Evolutionary conservation across 2,113 vertebrate species (phyloP), one percentile per base, ranked within the genome.

Genomic region (Suncus etruscus): DNA sequence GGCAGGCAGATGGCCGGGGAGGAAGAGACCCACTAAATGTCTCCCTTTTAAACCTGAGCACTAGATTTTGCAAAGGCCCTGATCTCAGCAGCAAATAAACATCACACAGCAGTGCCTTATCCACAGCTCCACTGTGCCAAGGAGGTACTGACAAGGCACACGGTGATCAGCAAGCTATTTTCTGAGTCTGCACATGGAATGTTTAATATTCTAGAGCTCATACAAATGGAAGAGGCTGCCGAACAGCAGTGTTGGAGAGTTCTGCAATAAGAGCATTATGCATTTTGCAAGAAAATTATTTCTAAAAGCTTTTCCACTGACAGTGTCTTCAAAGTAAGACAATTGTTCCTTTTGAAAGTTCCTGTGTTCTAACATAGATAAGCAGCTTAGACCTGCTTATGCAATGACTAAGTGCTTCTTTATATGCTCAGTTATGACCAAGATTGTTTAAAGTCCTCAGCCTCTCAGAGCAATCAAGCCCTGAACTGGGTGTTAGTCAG

Each of bases 251-350:
- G 61, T 92, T 86, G 16, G 75, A 91, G 74, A 65, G n/a, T 63
- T 86, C 89, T 85, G 73, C 77, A n/a, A 39, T 66, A 94, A 93
- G 54, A 86, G 3, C 58, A 80, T 77, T 89, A 81, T 74, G 73
- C 69, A 70, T 91, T 92, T 92, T 61, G 18, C 75, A 87, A 92
- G 73, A 75, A 96, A 96, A 96, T 91, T 85, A 90, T 93, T 94
- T 91, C 79, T 92, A 95, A 96, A 96, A 93, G 78, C 93, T 70
- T 95, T 95, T 80, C 68, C 54, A 76, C 92, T 92, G 89, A 93
- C 73, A 89, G 91, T 74, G 88, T 94, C 88, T 95, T 94, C 92
- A 92, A 94, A 96, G 85, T 9, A 9, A 96, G 79, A 88, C 91
- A 94, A 92, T 32, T 89, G 87, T 83, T 95, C 68, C 76, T 91